Percentiles rank a stretch among this genome's conserved stretches.
These are phyloP conservation scores for Rhodeus uyekii DNA, from an alignment of 2,797 vertebrate species.

Conservation along the genomic window DNA sequence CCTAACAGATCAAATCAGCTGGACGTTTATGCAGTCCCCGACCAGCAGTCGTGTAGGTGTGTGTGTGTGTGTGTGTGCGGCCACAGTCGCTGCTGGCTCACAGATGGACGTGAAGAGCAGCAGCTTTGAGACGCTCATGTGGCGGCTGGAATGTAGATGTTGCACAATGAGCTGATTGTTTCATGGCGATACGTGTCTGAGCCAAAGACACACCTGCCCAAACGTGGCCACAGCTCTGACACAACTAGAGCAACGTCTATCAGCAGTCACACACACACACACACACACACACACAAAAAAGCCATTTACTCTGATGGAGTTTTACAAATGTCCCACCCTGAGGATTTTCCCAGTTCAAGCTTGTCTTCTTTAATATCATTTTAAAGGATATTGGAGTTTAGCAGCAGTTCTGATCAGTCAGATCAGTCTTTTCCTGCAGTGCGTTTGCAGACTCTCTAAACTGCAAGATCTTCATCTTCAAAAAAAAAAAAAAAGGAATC, in stretches of 20 bases:
- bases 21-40: slow-evolving; percentile 1
- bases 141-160: slow-evolving; percentile 76
- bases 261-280: slow-evolving; percentile 69
- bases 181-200: slow-evolving; percentile 74
- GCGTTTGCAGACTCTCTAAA: not conserved
- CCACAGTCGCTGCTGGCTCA: slow-evolving; percentile 49
- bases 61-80: too few species aligned
- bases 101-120: slow-evolving; percentile 69
- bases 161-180: slow-evolving; percentile 85
- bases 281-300: slow-evolving; percentile 63
- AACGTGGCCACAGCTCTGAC: slow-evolving; percentile 80
- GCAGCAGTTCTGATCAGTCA: not conserved
- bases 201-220: slow-evolving; percentile 85
- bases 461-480: not conserved
- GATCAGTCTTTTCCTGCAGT: too few species aligned
- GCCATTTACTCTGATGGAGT: slow-evolving; percentile 8
- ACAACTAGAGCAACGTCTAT: slow-evolving; percentile 79
- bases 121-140: slow-evolving; percentile 66
- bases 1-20: not conserved
- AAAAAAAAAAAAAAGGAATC: too few species aligned
- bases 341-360: slow-evolving; percentile 7
- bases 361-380: not conserved
- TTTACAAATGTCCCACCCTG: slow-evolving; percentile 26
- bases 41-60: not conserved
- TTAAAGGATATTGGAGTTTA: not conserved